These are phyloP conservation scores for Indicator indicator DNA, from an alignment of 2,113 vertebrate genomes.

Conservation along the genomic window DNA sequence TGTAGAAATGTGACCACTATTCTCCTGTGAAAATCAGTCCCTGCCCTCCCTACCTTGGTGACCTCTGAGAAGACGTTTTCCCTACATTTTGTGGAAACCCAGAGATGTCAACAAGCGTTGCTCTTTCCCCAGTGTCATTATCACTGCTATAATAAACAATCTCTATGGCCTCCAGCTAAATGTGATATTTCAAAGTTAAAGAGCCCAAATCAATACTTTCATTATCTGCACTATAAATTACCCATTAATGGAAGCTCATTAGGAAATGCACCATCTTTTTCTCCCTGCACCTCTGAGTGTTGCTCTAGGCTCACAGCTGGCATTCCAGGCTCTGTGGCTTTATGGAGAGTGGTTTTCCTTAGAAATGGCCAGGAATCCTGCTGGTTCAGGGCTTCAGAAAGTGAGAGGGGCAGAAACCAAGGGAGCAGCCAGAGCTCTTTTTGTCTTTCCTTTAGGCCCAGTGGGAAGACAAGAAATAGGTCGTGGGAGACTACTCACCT, in stretches of 20 bases:
- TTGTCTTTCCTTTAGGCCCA: not conserved
- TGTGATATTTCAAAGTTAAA: conserved; percentile 28
- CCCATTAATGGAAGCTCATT: conserved; percentile 54
- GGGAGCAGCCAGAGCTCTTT: not conserved
- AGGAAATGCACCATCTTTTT: not conserved
- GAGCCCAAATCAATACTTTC: conserved; percentile 46
- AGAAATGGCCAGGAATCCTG: rapidly evolving
- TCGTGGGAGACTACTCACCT: not conserved
- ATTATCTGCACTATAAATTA: conserved; percentile 51
- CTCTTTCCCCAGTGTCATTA: not conserved
- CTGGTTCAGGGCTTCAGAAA: not conserved
- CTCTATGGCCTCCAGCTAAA: conserved; percentile 10
- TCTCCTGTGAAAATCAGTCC: not conserved
- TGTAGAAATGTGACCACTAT: not conserved
- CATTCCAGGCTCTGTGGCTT: not conserved
- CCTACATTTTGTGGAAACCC: not conserved
- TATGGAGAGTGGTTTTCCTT: not conserved
- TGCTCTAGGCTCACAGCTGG: conserved; percentile 17
- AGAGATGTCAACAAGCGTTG: not conserved
- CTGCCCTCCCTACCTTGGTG: not conserved
- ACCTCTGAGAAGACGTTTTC: not conserved
- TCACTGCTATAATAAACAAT: not conserved
- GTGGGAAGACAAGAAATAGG: not conserved
- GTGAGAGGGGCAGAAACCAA: not conserved
- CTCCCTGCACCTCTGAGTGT: not conserved